Conservation (phyloP, 2,113 vertebrate species). For the Butorides virescens region DNA sequence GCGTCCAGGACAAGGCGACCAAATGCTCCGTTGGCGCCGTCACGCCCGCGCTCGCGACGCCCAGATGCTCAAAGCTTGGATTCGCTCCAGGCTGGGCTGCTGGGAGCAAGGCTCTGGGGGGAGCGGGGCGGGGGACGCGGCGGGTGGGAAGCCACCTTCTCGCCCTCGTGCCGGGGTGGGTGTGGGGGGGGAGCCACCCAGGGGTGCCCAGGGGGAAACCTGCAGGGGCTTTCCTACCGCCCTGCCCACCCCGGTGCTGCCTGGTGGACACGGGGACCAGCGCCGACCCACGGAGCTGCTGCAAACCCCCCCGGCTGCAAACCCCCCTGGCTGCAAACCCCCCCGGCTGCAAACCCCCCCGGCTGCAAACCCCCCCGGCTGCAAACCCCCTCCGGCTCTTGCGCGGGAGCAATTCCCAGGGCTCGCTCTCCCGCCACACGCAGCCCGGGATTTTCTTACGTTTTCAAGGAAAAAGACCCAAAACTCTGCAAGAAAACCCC, state of each 20-base stretch:
- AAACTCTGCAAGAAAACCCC: background rate
- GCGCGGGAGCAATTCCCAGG: rapidly evolving
- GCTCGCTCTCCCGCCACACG: rapidly evolving
- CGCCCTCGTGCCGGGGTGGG: rapidly evolving
- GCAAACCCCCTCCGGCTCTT: background rate
- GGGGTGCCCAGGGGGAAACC: background rate
- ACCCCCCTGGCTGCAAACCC: background rate
- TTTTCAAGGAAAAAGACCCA: background rate
- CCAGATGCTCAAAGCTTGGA: background rate
- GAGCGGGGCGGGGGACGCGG: rapidly evolving
- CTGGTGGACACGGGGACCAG: background rate
- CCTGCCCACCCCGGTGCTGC: background rate
- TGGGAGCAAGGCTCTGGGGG: rapidly evolving
- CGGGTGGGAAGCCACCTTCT: background rate
- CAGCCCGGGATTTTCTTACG: background rate
- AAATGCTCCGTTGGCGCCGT: background rate
- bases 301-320: background rate
- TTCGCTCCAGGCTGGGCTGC: background rate
- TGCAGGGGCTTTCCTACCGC: rapidly evolving
- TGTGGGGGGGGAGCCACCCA: background rate
- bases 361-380: too few relatives aligned
- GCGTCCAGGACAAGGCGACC: background rate
- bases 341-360: background rate
- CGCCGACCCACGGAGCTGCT: rapidly evolving
- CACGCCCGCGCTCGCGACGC: rapidly evolving